Evolutionary conservation across 2,113 vertebrate species (phyloP).

Genomic region (Gambusia affinis): DNA sequence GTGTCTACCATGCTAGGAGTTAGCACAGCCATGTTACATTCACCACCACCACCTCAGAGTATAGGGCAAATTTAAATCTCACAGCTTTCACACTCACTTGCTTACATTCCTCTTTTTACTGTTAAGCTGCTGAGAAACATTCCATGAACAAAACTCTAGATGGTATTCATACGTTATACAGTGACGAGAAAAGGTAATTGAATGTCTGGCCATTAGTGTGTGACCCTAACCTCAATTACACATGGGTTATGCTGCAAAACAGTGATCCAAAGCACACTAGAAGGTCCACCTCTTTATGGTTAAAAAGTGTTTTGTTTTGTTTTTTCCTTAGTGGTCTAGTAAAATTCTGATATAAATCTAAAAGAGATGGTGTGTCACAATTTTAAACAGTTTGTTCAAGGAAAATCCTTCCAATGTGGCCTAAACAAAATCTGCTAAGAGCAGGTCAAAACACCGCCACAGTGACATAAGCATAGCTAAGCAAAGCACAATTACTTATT

Average conservation of each 20-base stretch:
- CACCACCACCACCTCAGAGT: conserved; percentile 39
- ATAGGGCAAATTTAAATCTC: conserved; percentile 47
- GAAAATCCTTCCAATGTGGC: background rate
- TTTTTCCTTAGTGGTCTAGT: background rate
- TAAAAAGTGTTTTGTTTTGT: background rate
- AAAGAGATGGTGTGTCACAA: background rate
- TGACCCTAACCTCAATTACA: background rate
- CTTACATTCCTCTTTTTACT: conserved; percentile 35
- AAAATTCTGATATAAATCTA: background rate
- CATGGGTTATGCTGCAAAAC: background rate
- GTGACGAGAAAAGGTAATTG: background rate
- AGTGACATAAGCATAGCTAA: background rate
- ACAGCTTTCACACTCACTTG: conserved; percentile 20
- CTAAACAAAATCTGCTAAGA: background rate
- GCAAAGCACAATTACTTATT: background rate
- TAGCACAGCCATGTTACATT: conserved; percentile 58
- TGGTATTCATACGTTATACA: background rate
- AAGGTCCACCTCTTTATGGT: too few species aligned
- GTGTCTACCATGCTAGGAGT: conserved; percentile 9
- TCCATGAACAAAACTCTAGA: conserved; percentile 1
- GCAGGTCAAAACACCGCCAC: background rate
- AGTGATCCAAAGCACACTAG: background rate
- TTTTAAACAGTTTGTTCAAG: background rate
- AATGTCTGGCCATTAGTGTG: background rate
- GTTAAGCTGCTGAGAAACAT: conserved; percentile 20